phyloP scores from a whole-genome alignment of 2,888 invertebrate species.

The Dryocosmus kuriphilus region DNA sequence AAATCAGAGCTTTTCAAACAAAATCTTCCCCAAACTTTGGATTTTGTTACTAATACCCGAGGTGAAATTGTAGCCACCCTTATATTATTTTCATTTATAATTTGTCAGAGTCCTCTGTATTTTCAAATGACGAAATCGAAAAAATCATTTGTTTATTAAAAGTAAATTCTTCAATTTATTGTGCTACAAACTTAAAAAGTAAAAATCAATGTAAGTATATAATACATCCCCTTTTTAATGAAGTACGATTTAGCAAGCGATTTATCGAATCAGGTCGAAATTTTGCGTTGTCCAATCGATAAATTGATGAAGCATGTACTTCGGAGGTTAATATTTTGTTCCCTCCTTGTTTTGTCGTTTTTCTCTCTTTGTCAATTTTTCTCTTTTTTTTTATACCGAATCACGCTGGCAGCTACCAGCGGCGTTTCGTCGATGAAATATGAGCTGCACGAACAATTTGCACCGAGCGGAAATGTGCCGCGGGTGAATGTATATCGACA shows the following conservation, averaged over 20 bases:
- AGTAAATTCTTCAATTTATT: background rate
- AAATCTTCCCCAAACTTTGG: too few relatives aligned
- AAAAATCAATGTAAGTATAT: too few relatives aligned
- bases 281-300: background rate
- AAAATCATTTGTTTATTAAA: background rate
- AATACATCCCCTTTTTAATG: background rate
- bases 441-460: slow-evolving; percentile 52
- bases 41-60: too few relatives aligned
- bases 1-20: too few relatives aligned
- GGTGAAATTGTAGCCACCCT: background rate
- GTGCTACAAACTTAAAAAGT: too few relatives aligned
- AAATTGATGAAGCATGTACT: slow-evolving; percentile 22
- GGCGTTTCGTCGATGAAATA: slow-evolving; percentile 52
- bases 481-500: slow-evolving; percentile 45
- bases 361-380: slow-evolving; percentile 33
- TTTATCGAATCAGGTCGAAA: slow-evolving; percentile 9
- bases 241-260: background rate
- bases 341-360: background rate
- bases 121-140: background rate
- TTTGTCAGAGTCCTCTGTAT: background rate
- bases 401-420: slow-evolving; percentile 51
- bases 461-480: slow-evolving; percentile 51
- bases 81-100: background rate
- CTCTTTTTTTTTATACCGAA: slow-evolving; percentile 44
- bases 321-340: slow-evolving; percentile 52